A percentile compares a stretch with the other conserved stretches of the same genome.
phyloP scores from a whole-genome alignment of 2,888 invertebrate species.

The Smittia sp. region DNA sequence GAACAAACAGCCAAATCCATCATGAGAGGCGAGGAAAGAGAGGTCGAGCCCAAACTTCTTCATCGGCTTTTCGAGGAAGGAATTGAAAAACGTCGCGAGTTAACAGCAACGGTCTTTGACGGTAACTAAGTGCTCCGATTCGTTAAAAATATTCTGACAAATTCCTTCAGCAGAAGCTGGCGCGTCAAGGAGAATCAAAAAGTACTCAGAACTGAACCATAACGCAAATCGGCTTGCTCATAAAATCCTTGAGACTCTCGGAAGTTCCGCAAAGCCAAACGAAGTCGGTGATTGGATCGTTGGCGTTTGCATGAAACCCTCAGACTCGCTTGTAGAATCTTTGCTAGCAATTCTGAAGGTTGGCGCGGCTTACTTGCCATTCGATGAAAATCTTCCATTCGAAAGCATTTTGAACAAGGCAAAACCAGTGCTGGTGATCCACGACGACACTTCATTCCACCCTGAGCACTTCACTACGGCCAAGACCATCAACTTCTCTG shows the following conservation, averaged over 20 bases:
- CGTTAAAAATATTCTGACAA: not conserved
- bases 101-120: not conserved
- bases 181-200: no score
- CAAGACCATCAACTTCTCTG: not conserved
- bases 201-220: constrained; percentile 50
- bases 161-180: not conserved
- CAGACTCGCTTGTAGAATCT: constrained; percentile 64
- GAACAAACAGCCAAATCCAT: not conserved
- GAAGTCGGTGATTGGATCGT: constrained; percentile 70
- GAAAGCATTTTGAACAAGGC: constrained; percentile 68
- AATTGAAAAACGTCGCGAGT: not conserved
- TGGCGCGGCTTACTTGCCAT: constrained; percentile 57
- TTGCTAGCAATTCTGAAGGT: constrained; percentile 75
- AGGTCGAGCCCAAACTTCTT: not conserved
- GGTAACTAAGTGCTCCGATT: not conserved
- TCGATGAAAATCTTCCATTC: constrained; percentile 57
- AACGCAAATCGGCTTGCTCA: constrained; percentile 55
- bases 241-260: constrained; percentile 46
- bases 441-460: constrained; percentile 57
- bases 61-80: not conserved
- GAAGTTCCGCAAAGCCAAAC: constrained; percentile 53
- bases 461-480: not conserved
- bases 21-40: not conserved
- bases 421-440: constrained; percentile 59
- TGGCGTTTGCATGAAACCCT: constrained; percentile 76